Percentiles rank a stretch among this genome's conserved stretches.
These are phyloP conservation scores for Hyalella azteca DNA, from an alignment of 2,888 invertebrate genomes.

Conservation along the genomic window DNA sequence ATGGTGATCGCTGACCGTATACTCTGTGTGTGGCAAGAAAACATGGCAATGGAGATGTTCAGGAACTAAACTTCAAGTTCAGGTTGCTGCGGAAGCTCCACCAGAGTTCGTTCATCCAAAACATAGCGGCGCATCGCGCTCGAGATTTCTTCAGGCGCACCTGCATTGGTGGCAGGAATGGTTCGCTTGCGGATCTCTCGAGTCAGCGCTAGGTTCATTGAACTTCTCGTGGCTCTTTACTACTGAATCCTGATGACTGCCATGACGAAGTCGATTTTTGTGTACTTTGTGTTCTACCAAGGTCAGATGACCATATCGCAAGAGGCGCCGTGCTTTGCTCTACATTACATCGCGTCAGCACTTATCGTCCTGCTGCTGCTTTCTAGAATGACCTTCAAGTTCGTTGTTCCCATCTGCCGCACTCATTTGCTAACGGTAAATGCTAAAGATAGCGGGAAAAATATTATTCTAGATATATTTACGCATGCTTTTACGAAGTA, in stretches of 20 bases:
- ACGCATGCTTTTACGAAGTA: too few species aligned
- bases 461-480: too few species aligned
- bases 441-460: too few species aligned
- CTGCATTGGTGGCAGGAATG: not conserved
- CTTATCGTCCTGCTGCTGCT: not conserved
- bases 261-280: not conserved
- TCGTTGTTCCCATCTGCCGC: not conserved
- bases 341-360: not conserved
- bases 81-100: not conserved
- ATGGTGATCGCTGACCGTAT: too few species aligned
- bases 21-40: too few species aligned
- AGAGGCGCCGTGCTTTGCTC: not conserved
- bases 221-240: not conserved
- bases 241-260: not conserved
- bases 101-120: not conserved
- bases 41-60: slow-evolving; percentile 1
- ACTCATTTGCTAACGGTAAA: too few species aligned
- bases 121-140: not conserved
- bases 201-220: not conserved
- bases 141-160: not conserved
- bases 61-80: slow-evolving; percentile 12
- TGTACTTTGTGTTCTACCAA: not conserved
- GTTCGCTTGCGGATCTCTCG: not conserved
- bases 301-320: not conserved
- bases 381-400: slow-evolving; percentile 24